Evolutionary conservation across 2,797 vertebrate genomes (phyloP), one percentile per base, ranked within the genome.

Genomic region (Poeciliopsis infans): DNA sequence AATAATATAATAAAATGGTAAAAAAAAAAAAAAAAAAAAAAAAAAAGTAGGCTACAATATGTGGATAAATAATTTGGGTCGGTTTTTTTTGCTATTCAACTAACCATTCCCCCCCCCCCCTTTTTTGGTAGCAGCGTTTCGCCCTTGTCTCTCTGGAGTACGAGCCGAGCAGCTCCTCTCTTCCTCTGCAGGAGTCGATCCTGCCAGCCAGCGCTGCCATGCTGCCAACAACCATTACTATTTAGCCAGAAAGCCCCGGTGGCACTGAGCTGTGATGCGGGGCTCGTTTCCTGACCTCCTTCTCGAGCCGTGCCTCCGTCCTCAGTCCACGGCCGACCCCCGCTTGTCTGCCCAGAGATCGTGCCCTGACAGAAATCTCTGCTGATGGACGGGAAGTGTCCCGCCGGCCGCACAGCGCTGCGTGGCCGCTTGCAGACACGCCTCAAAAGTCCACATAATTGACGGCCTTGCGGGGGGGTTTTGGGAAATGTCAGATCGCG

Each of bases 191-290:
- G 53, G 57, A 78, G 79, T 83, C 76, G 72, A 23, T 55, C 47
- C 74, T 82, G 74, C 80, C 76, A 66, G 73, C 77, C 55, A 68
- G 13, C 53, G 71, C 68, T 75, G 41, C 74, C 11, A 7, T 16
- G 47, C 81, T 85, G 85, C 83, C 83, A 80, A 61, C 46, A 66
- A 79, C 80, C 72, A 78, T 87, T 82, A 83, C 77, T 68, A 81
- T 53, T 69, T 75, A 69, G 47, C 71, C 68, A 79, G 72, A 90
- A 82, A 89, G 86, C 87, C 91, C 87, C 0, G 43, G 80, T 82
- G 88, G 85, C 88, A 46, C 75, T 88, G 85, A 84, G 72, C 87
- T 85, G 69, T 72, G 66, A 87, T 59, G 72, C 77, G 75, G 76
- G 78, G 83, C 85, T 87, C 45, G 33, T 77, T 83, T 87, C 81